phyloP scores from a whole-genome alignment of 2,113 vertebrate species.

The Taxidea taxus region DNA sequence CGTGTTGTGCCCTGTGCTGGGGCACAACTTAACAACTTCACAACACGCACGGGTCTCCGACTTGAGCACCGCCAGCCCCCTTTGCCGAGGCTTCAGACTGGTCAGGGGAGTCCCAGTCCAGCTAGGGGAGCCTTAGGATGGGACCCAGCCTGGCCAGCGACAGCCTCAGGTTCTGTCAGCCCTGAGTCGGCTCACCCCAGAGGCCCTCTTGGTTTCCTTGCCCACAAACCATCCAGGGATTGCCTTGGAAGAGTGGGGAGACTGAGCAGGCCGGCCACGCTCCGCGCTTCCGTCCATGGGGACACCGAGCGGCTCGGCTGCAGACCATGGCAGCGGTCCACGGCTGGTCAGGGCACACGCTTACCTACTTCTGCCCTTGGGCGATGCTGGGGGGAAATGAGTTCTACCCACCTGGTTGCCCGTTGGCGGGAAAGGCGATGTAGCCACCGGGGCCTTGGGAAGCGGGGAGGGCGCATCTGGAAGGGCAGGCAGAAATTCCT shows the following conservation, averaged over 20 bases:
- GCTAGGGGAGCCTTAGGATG: neutral
- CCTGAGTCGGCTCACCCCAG: neutral
- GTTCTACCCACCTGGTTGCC: rapidly evolving
- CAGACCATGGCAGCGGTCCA: neutral
- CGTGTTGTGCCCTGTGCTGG: neutral
- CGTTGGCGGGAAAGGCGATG: neutral
- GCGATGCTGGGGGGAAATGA: neutral
- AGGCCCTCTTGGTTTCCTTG: neutral
- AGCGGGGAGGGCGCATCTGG: neutral
- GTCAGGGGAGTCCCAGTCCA: no score
- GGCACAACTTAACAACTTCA: neutral
- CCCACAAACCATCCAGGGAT: neutral
- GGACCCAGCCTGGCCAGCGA: neutral
- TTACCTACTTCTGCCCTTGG: neutral
- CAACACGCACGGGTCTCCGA: neutral
- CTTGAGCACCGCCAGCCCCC: neutral
- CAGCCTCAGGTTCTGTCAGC: neutral
- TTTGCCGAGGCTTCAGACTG: neutral
- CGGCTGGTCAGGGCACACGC: neutral
- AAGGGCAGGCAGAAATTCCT: neutral
- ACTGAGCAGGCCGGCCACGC: no score
- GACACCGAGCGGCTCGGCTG: neutral
- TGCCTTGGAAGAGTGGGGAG: neutral
- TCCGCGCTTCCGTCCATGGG: neutral
- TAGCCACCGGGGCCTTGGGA: neutral